Percentiles rank a stretch among this genome's conserved stretches.
phyloP scores from a whole-genome alignment of 1,140 invertebrate genomes.

The Neodiprion fabricii region DNA sequence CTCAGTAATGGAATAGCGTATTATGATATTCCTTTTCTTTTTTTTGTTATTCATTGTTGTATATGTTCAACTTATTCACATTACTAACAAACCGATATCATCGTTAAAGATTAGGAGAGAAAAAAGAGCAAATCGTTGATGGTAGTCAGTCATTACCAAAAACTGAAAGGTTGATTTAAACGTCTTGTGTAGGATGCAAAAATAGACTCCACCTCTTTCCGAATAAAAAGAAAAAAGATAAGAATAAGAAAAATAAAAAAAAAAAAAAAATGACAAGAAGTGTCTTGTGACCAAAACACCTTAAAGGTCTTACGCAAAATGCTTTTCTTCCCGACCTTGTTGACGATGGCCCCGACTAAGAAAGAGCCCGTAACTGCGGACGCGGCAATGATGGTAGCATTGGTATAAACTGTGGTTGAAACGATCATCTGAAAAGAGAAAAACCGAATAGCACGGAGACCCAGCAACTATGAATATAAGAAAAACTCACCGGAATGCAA shows the following conservation, averaged over 20 bases:
- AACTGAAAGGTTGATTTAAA: too few species aligned
- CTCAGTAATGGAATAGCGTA: too few species aligned
- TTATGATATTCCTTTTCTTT: too few species aligned
- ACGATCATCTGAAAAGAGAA: constrained; percentile 46
- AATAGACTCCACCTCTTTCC: too few species aligned
- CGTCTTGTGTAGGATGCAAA: too few species aligned
- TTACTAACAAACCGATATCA: too few species aligned
- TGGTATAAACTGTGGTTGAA: constrained; percentile 44
- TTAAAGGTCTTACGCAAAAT: constrained; percentile 43
- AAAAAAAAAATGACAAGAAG: constrained; percentile 11
- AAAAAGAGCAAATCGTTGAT: too few species aligned
- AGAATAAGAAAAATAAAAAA: neutral
- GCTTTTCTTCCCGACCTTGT: constrained; percentile 39
- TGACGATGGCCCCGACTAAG: constrained; percentile 35
- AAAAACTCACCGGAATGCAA: constrained; percentile 29
- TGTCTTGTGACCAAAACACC: constrained; percentile 6
- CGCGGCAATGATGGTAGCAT: constrained; percentile 51
- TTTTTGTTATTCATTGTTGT: too few species aligned
- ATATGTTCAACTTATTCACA: too few species aligned
- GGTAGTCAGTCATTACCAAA: too few species aligned
- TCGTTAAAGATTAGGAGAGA: too few species aligned
- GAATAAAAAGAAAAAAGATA: constrained; percentile 23
- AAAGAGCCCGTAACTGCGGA: constrained; percentile 47
- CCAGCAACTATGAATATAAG: constrained; percentile 1
- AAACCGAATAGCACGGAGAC: constrained; percentile 18